phyloP scores from a whole-genome alignment of 2,113 vertebrate species.

The Poicephalus gulielmi region DNA sequence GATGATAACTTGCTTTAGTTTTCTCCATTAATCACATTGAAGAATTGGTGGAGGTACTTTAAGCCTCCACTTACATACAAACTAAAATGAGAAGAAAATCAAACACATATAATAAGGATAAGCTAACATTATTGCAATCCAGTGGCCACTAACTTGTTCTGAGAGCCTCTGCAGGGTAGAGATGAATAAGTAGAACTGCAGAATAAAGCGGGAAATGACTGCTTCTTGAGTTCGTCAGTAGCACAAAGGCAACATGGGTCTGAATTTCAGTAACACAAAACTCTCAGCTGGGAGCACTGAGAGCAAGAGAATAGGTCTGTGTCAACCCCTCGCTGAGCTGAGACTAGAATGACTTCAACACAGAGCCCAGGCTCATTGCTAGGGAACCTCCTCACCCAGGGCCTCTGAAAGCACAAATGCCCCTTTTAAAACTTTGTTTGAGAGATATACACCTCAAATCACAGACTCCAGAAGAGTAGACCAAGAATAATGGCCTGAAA shows the following conservation, averaged over 20 bases:
- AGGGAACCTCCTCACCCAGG: not conserved
- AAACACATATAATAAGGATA: not conserved
- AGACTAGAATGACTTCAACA: not conserved
- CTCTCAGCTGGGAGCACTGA: not conserved
- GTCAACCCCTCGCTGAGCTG: not conserved
- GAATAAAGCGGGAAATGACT: not conserved
- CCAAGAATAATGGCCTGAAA: not conserved
- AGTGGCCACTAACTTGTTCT: not conserved
- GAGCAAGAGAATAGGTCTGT: not conserved
- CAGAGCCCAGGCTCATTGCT: not conserved
- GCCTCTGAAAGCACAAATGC: not conserved
- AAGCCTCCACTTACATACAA: not conserved
- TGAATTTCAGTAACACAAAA: not conserved
- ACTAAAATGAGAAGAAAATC: not conserved
- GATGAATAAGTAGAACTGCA: not conserved
- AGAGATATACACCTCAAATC: not conserved
- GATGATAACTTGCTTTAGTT: not conserved
- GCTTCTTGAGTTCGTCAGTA: not conserved
- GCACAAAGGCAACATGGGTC: not conserved
- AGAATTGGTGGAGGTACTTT: not conserved
- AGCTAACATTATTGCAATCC: not conserved
- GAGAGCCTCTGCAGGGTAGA: not conserved
- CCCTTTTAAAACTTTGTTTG: not conserved
- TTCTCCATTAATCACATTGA: not conserved
- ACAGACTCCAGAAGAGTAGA: not conserved